These are phyloP conservation scores for Grus americana DNA, from an alignment of 2,113 vertebrate species.

Conservation along the genomic window DNA sequence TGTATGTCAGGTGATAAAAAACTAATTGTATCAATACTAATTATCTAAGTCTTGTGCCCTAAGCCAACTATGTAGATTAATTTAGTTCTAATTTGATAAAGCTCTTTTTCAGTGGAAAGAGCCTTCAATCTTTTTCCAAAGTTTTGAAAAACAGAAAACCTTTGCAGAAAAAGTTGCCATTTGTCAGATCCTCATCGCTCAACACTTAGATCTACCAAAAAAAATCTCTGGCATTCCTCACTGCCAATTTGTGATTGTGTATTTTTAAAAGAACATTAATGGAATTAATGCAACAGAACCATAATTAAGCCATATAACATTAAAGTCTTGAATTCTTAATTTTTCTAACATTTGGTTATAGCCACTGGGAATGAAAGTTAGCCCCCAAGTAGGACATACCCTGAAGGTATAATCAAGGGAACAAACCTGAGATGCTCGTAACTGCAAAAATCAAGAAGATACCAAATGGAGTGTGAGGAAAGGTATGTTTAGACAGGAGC, in stretches of 20 bases:
- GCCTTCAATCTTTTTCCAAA: not conserved
- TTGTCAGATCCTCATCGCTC: not conserved
- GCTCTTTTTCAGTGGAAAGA: not conserved
- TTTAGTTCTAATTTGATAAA: not conserved
- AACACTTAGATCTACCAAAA: not conserved
- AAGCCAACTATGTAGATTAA: not conserved
- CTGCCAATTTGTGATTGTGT: not conserved
- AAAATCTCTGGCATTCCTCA: not conserved
- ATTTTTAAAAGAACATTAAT: not conserved
- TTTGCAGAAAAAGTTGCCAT: not conserved
- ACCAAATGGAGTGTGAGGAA: accelerated
- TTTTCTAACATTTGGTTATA: not conserved
- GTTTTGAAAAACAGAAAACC: not conserved
- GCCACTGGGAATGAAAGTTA: not conserved
- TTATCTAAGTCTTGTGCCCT: not conserved
- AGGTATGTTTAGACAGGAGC: not conserved
- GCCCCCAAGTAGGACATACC: not conserved
- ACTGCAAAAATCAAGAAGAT: not conserved
- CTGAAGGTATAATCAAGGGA: not conserved
- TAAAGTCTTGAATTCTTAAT: not conserved
- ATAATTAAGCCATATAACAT: not conserved
- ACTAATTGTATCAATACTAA: not conserved
- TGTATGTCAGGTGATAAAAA: not conserved
- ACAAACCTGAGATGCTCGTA: not conserved
- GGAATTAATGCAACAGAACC: not conserved